Base-by-base conservation (phyloP, 2,797 vertebrate genomes). In the Protosalanx chinensis region DNA sequence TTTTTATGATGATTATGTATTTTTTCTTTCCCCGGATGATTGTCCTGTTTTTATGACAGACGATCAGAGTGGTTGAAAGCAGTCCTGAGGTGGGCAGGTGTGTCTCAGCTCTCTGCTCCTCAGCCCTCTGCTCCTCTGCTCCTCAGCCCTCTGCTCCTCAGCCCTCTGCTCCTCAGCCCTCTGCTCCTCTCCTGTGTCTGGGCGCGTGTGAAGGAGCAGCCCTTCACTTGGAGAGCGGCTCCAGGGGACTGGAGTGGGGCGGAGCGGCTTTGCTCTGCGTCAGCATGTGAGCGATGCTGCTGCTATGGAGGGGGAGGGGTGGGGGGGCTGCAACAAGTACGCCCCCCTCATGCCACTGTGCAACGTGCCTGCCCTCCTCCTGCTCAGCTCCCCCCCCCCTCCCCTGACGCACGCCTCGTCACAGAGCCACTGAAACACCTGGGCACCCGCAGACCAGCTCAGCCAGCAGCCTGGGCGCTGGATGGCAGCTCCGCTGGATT, bases 321-420 rank as follows among this genome's bases (percentile, higher is more conserved):
- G 23, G 23, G 23, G 23, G 23, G 23, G 66, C 68, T 71, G 70
- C 60, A 71, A 66, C 64, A 72, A 72, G 68, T 82, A 74, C 80
- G 78, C 78, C 80, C 76, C 78, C 73, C 72, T 73, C 76, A 60
- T 60, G 76, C 72, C 51, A 57, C 70, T 71, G 68, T 76, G 72
- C 74, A 61, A 76, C 76, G 62, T 80, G 78, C 76, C 71, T 23
- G 5, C 13, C 13, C 4, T 1, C 1, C 59, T 71, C 63, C 8
- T 4, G 51, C 62, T 41, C 62, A n/a, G 8, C 33, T 41, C 13
- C 23, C n/a, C 33, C 37, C 51, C 10, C 8, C 46, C 8, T 0
- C 15, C 51, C 4, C 51, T 18, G 51, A n/a, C 51, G 13, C 51
- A 53, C 15, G 41, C 8, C 7, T n/a, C 51, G 2, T n/a, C 18